Evolutionary conservation across 2,888 invertebrate species (phyloP).

Genomic region (Eristalinus sepulchralis): DNA sequence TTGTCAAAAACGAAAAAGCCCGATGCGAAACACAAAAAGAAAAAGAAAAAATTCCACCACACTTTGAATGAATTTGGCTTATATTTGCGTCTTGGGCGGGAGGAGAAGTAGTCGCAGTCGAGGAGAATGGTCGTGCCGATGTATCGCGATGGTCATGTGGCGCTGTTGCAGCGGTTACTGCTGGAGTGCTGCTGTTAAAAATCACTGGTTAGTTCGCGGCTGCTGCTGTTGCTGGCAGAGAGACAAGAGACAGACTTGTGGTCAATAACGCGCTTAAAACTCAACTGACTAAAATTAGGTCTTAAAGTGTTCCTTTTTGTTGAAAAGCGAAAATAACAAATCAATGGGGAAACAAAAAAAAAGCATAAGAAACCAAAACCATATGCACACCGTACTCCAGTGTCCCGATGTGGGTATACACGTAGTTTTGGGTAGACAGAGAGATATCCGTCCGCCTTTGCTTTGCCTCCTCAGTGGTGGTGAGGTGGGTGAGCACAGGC

Average conservation of each 20-base stretch:
- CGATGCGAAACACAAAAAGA: not conserved
- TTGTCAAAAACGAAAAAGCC: slow-evolving; percentile 1
- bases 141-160: slow-evolving; percentile 31
- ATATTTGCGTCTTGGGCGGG: slow-evolving; percentile 17
- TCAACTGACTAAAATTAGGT: slow-evolving; percentile 70
- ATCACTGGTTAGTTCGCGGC: not conserved
- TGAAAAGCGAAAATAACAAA: slow-evolving; percentile 61
- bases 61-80: slow-evolving; percentile 11
- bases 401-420: slow-evolving; percentile 23
- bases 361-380: slow-evolving; percentile 41
- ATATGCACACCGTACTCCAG: slow-evolving; percentile 29
- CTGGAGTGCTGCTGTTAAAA: slow-evolving; percentile 5
- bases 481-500: not conserved
- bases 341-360: slow-evolving; percentile 58
- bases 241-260: slow-evolving; percentile 47
- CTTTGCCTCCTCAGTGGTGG: not conserved
- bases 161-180: slow-evolving; percentile 10
- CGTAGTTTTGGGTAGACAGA: slow-evolving; percentile 52
- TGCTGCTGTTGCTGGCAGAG: slow-evolving; percentile 5
- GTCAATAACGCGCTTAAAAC: slow-evolving; percentile 70
- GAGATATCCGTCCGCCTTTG: slow-evolving; percentile 54
- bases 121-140: slow-evolving; percentile 25
- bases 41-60: slow-evolving; percentile 4
- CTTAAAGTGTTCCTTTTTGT: slow-evolving; percentile 70
- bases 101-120: not conserved